A percentile compares a stretch with the other conserved stretches of the same genome.
phyloP scores from a whole-genome alignment of 2,797 vertebrate species.

The Typhlichthys subterraneus region DNA sequence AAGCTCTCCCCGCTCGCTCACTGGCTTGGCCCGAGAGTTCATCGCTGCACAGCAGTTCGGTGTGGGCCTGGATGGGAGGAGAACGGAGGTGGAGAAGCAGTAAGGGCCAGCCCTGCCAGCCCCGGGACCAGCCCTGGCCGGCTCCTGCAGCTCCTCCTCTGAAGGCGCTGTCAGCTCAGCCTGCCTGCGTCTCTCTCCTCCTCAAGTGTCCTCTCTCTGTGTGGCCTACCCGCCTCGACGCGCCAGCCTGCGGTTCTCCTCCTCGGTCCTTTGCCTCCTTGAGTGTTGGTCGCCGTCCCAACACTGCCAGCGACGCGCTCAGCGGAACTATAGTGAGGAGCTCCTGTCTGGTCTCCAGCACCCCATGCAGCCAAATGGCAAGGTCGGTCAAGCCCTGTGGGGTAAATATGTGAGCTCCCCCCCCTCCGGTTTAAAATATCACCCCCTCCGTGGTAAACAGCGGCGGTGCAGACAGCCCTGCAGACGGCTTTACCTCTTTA shows the following conservation, averaged over 20 bases:
- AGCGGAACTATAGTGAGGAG: constrained; percentile 17
- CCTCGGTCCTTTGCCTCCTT: constrained; percentile 24
- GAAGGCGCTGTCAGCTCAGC: constrained; percentile 70
- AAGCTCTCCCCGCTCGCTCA: constrained; percentile 57
- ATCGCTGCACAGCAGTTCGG: constrained; percentile 75
- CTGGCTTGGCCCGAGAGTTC: constrained; percentile 72
- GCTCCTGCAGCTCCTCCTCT: constrained; percentile 76
- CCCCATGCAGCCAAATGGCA: constrained; percentile 75
- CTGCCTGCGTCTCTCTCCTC: constrained; percentile 58
- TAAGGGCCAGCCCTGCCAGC: constrained; percentile 78
- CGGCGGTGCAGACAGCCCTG: constrained; percentile 71
- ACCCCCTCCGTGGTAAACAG: constrained; percentile 80
- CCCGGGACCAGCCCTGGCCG: constrained; percentile 75
- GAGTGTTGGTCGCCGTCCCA: constrained; percentile 9
- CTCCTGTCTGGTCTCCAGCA: constrained; percentile 49
- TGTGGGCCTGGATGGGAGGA: constrained; percentile 50
- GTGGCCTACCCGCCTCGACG: constrained; percentile 23
- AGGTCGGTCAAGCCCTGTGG: constrained; percentile 70
- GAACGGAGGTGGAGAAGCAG: constrained; percentile 77
- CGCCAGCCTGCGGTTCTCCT: constrained; percentile 19
- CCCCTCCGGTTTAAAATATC: constrained; percentile 68
- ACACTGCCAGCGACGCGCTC: constrained; percentile 24
- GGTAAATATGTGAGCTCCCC: constrained; percentile 80
- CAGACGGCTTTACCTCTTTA: constrained; percentile 87
- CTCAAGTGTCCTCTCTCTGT: constrained; percentile 25